These are phyloP conservation scores for Acromyrmex heyeri DNA, from an alignment of 1,140 invertebrate genomes.

Conservation along the genomic window DNA sequence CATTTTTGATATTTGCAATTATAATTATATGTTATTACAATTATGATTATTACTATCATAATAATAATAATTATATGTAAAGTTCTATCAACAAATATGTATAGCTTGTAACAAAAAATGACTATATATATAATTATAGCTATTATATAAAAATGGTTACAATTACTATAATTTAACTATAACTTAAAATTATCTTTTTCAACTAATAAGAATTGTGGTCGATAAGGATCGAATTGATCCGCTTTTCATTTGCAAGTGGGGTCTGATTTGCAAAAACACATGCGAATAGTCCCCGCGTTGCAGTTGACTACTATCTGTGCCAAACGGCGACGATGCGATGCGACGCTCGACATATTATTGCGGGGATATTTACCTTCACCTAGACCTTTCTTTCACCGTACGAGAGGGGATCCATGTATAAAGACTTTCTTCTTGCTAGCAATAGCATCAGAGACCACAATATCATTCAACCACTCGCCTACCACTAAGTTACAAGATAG, in stretches of 20 bases:
- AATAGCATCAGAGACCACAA: conserved; percentile 83
- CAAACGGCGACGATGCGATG: conserved; percentile 29
- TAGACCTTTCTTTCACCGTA: conserved; percentile 86
- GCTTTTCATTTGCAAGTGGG: conserved; percentile 56
- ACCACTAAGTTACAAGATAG: conserved; percentile 67
- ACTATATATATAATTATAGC: too few relatives aligned
- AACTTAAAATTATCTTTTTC: too few relatives aligned
- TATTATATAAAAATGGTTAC: too few relatives aligned
- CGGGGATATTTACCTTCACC: conserved; percentile 85
- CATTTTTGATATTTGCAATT: too few relatives aligned
- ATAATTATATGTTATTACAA: too few relatives aligned
- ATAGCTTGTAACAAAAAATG: too few relatives aligned
- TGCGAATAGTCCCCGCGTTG: background rate
- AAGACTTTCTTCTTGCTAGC: conserved; percentile 85
- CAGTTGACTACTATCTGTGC: conserved; percentile 29
- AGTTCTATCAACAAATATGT: too few relatives aligned
- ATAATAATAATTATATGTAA: too few relatives aligned
- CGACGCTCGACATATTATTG: conserved; percentile 59
- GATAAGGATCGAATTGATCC: conserved; percentile 42
- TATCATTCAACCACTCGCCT: conserved; percentile 79
- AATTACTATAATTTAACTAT: too few relatives aligned
- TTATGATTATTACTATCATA: too few relatives aligned
- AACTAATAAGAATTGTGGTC: background rate
- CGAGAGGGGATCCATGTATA: conserved; percentile 86
- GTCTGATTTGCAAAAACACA: conserved; percentile 52